Evolutionary conservation across 2,797 vertebrate genomes (phyloP), one percentile per base, ranked within the genome.

Genomic region (Toxotes lorentzi): DNA sequence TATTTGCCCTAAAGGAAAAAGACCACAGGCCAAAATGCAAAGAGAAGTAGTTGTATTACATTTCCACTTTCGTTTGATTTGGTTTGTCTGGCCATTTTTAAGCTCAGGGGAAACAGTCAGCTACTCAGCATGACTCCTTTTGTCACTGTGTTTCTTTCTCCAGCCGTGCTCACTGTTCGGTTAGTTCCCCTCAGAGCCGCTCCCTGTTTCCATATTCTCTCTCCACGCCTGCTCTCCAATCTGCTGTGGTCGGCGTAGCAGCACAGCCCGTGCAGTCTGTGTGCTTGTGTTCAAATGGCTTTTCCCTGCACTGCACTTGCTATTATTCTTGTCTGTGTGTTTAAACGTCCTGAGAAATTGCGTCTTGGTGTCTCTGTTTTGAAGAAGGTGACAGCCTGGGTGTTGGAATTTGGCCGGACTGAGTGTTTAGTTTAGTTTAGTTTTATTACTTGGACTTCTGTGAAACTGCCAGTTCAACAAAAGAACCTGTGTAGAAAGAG

Each of bases 181-280:
- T 91, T 82, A 70, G 88, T 83, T 92, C 81, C 87, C 78, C 76
- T 92, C 79, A 78, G 86, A 92, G 91, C 91, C 88, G 88, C 92
- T 92, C 92, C 93, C 91, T 90, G 88, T 92, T 92, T 93, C 89
- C 89, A 94, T 85, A 87, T 88, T 92, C 89, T 65, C 80, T 70
- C 79, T 76, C 71, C 64, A 70, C 84, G 79, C 66, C 80, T 76
- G 83, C 87, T 86, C 88, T 88, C 75, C 91, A 92, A 89, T 93
- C 87, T 86, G 84, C 86, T 92, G 92, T 86, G 92, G 93, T 95
- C 77, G 81, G 88, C 65, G 48, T 81, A 89, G 88, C 84, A 86
- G 91, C 85, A 85, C 88, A 87, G 91, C 83, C 84, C 60, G 81
- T 86, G 89, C 88, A 76, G 78, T 80, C 84, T 84, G 76, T 84